A percentile compares a stretch with the other conserved stretches of the same genome.
phyloP scores from a whole-genome alignment of 2,113 vertebrate genomes.

The Tyto alba region DNA sequence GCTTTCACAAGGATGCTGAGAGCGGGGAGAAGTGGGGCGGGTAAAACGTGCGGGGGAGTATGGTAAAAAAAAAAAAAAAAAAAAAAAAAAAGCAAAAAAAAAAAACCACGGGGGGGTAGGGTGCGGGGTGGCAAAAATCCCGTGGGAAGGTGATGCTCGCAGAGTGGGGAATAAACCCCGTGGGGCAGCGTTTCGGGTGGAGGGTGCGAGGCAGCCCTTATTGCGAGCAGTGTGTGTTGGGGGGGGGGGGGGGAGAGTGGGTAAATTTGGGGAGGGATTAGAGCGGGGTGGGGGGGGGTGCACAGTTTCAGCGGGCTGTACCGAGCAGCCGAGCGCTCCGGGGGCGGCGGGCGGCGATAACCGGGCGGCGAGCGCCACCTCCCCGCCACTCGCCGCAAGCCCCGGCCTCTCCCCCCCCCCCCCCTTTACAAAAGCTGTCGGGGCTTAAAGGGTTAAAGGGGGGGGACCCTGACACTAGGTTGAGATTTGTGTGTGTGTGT shows the following conservation, averaged over 20 bases:
- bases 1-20: background rate
- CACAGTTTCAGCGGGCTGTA: background rate
- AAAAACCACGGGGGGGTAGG: fast-evolving
- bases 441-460: background rate
- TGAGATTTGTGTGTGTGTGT: background rate
- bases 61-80: background rate
- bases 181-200: background rate
- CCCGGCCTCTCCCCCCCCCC: background rate
- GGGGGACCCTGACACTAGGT: background rate
- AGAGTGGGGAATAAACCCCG: background rate
- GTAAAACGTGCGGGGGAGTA: background rate
- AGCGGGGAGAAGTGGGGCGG: fast-evolving
- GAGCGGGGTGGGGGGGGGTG: background rate
- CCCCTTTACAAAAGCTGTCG: background rate
- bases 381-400: conserved; percentile 19
- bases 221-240: background rate
- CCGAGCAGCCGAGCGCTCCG: background rate
- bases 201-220: background rate
- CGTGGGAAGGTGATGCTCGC: background rate
- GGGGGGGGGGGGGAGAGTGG: fast-evolving
- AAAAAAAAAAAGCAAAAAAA: too few species aligned
- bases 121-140: background rate
- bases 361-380: conserved; percentile 48
- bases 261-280: too few species aligned
- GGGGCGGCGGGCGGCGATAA: background rate